Conservation (phyloP, 2,888 invertebrate genomes). For the Phanerotoma sp. region DNA sequence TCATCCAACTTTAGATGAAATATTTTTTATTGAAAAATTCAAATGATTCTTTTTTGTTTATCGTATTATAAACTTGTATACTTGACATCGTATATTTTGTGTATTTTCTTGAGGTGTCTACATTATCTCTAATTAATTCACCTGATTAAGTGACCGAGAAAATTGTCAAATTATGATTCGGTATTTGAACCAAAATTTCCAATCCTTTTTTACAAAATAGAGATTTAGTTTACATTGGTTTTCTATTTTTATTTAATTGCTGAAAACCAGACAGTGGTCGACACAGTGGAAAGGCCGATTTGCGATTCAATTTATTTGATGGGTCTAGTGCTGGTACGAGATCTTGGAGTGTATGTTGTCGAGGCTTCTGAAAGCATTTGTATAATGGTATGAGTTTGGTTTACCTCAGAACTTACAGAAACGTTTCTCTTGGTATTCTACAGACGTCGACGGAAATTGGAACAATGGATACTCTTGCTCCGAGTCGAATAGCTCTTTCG, state of each 20-base stretch:
- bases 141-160: no score
- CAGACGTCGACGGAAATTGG: conserved; percentile 17
- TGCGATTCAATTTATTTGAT: conserved; percentile 26
- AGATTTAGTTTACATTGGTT: no score
- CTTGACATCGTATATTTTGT: no score
- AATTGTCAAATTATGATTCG: no score
- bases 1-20: conserved; percentile 8
- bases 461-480: conserved; percentile 15
- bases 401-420: background rate
- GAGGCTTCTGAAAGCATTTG: background rate
- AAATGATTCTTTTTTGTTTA: no score
- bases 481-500: background rate
- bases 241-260: no score
- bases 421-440: conserved; percentile 1
- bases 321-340: background rate
- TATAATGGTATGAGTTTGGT: background rate
- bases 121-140: no score
- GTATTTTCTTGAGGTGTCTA: no score
- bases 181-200: no score
- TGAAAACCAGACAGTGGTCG: background rate
- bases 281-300: conserved; percentile 31
- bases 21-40: no score
- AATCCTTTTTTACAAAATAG: no score
- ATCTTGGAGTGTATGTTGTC: background rate
- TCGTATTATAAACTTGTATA: no score